Evolutionary conservation across 2,113 vertebrate genomes (phyloP), one percentile per base, ranked within the genome.

Genomic region (Pungitius pungitius): DNA sequence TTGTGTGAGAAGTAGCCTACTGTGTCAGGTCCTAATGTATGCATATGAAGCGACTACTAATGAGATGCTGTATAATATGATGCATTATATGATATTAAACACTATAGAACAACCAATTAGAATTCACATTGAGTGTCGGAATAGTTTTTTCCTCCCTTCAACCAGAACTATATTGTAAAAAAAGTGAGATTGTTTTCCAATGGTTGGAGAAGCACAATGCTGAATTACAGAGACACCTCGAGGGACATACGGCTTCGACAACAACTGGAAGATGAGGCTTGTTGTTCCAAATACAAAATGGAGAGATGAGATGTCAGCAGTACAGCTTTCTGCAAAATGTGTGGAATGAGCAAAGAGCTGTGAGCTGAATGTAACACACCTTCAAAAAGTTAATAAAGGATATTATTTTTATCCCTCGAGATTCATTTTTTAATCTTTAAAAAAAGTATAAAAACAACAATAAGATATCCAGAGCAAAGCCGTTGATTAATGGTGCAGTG

Each of bases 211-310:
- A 81, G 61, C 61, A 63, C 42, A 70, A 49, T 60, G 51, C 40
- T 72, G 80, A 77, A 80, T 83, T 78, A 76, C 80, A 81, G 51
- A 61, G 76, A 27, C 42, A 75, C 75, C 82, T 87, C 80, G 37
- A 74, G 81, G 84, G 84, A 83, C 73, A 33, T 3, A 35, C 15
- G 24, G 66, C 56, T 62, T 78, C 62, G 66, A 69, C 67, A 84
- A 61, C 54, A 4, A 51, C 57, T 63, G 8, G 68, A 82, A 75
- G 59, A 81, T 63, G 47, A 79, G 64, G 75, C 67, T 69, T 80
- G 73, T 77, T 90, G 74, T 68, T 79, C 71, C 51, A 69, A 72
- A 73, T 47, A 49, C 80, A 75, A 69, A 82, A 72, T 59, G 51
- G 35, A 75, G 49, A 55, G 59, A 49, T 18, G 51, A 73, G 56